Evolutionary conservation across 1,140 invertebrate species (phyloP).

Genomic region (Drosophila busckii): DNA sequence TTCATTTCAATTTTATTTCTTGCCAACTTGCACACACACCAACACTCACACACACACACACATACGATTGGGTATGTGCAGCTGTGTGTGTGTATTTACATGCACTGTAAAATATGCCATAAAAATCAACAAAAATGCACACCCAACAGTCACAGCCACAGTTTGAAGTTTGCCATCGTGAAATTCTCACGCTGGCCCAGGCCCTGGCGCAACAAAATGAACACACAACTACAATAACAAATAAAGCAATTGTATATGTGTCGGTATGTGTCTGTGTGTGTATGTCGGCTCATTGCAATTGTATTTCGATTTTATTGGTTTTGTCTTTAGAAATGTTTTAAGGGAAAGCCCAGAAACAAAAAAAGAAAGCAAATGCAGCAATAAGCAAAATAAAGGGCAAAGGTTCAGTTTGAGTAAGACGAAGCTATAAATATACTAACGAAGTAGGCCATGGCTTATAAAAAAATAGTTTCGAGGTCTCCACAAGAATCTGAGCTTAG

Average conservation of each 20-base stretch:
- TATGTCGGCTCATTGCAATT: constrained; percentile 50
- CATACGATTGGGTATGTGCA: neutral
- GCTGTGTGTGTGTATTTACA: constrained; percentile 58
- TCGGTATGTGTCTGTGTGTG: neutral
- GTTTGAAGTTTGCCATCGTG: constrained; percentile 30
- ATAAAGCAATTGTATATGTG: neutral
- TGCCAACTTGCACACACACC: constrained; percentile 23
- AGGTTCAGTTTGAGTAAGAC: too few relatives aligned
- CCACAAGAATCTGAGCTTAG: too few relatives aligned
- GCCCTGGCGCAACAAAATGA: constrained; percentile 10
- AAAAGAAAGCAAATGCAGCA: neutral
- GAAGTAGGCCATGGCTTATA: too few relatives aligned
- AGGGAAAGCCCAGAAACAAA: constrained; percentile 5
- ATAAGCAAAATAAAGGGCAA: too few relatives aligned
- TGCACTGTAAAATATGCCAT: constrained; percentile 72
- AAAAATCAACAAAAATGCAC: constrained; percentile 72
- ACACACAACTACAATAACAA: neutral
- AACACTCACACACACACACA: neutral
- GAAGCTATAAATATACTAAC: too few relatives aligned
- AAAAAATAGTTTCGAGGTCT: too few relatives aligned
- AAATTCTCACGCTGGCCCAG: constrained; percentile 39
- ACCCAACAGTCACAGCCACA: constrained; percentile 36
- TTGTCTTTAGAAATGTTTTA: constrained; percentile 63
- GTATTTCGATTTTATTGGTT: constrained; percentile 70
- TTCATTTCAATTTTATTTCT: constrained; percentile 76